Conservation (phyloP, 2,888 invertebrate species). For the Corythucha ciliata region DNA sequence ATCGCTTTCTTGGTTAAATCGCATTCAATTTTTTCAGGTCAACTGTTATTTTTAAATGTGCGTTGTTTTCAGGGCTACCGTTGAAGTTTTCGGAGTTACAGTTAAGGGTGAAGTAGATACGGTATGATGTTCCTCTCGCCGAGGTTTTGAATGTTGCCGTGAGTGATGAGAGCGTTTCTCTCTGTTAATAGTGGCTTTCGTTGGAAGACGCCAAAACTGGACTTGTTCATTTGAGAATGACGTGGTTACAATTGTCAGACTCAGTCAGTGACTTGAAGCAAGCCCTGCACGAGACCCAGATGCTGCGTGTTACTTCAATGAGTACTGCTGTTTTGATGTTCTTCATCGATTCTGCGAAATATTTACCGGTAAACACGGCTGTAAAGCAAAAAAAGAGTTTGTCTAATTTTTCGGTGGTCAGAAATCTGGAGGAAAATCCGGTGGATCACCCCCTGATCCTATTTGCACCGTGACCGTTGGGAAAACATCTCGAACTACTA, state of each 20-base stretch:
- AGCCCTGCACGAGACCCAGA: conserved; percentile 66
- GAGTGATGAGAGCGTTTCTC: conserved; percentile 8
- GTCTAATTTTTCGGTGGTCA: conserved; percentile 36
- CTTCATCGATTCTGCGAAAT: conserved; percentile 84
- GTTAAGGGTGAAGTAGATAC: conserved; percentile 59
- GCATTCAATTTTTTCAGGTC: not conserved
- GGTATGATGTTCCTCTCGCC: conserved; percentile 46
- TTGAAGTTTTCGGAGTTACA: conserved; percentile 61
- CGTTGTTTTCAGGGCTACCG: conserved; percentile 52
- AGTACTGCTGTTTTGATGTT: conserved; percentile 72
- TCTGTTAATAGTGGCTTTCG: conserved; percentile 73
- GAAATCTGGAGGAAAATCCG: conserved; percentile 43
- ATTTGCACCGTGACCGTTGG: conserved; percentile 72
- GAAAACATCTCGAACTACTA: conserved; percentile 62
- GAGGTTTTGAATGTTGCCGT: not conserved
- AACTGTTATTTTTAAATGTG: not conserved
- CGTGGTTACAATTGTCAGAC: conserved; percentile 76
- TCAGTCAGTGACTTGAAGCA: conserved; percentile 61
- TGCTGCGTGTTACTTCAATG: conserved; percentile 62
- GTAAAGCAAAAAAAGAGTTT: not conserved
- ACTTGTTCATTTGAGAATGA: conserved; percentile 77
- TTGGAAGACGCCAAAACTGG: conserved; percentile 93
- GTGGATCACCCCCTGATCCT: conserved; percentile 64
- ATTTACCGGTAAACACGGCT: conserved; percentile 68
- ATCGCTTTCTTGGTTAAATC: conserved; percentile 1